Base-by-base conservation (phyloP, 2,113 vertebrate genomes). In the Aptenodytes patagonicus region DNA sequence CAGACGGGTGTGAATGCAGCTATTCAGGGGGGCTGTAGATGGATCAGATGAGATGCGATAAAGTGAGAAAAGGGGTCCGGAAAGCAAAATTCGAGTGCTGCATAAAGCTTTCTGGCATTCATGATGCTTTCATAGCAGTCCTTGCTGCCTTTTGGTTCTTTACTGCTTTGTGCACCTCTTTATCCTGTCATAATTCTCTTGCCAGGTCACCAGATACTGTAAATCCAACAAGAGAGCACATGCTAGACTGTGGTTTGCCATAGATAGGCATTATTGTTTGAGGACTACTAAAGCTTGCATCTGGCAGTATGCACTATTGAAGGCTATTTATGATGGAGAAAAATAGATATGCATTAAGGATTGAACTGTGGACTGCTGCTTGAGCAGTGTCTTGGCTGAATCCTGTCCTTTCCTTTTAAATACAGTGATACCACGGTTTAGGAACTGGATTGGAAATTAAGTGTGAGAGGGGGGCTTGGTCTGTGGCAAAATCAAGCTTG, bases 401-500 rank as follows among this genome's bases (percentile, higher is more conserved):
- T 62, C 17, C 15, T 6, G 2, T 40, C 24, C 47, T 77, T 83
- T 55, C 8, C 3, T 66, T 82, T 77, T 44, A 51, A 34, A 47
- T 54, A 32, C 10, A 44, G 32, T 57, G 17, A 34, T 49, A 57
- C 4, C 44, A 26, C 1, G 1, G 2, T 36, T 89, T 58, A 44
- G 52, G 52, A 85, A 29, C 20, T 28, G 11, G 34, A 14, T 22
- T 34, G 34, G 36, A 36, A 82, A 38, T 13, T 13, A 55, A 44
- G 11, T 18, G n/a, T 0, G 0, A 46, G 65, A 15, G 22, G 32
- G 16, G 10, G 6, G 26, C 3, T 44, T 55, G 29, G 49, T 83
- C 55, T 25, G 29, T 38, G 51, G n/a, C 28, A 88, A 75, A 25
- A 5, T 66, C 20, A 52, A 32, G 11, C 38, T 86, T 36, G 49